Evolutionary conservation across 1,140 invertebrate genomes (phyloP), one percentile per base, ranked within the genome.

Genomic region (Spodoptera frugiperda): DNA sequence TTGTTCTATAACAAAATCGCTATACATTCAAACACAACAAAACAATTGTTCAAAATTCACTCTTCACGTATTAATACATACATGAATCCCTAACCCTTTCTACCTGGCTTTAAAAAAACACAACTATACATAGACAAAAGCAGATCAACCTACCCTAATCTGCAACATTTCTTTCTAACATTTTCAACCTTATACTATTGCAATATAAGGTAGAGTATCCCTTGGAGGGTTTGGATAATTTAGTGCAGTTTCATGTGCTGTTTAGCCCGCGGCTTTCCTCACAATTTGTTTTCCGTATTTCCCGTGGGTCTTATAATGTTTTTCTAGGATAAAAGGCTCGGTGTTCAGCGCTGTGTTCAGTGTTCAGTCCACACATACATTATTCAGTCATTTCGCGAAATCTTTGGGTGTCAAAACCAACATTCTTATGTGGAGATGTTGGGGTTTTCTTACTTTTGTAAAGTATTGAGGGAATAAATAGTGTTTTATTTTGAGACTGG

Each of bases 251-350:
- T 11, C 10, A 63, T 39, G 11, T 30, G 25, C 33, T 30, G 51
- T 25, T 21, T 21, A 4, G 14, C 33, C 17, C 33, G 12, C 54
- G 15, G 39, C 9, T n/a, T 48, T 15, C 10, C 21, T 30, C 71
- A 17, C 51, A 33, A 61, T 51, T 51, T 61, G 55, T 59, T 59
- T 73, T 49, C 17, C 9, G 44, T 33, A 73, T 73, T 73, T 61
- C 71, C 71, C 71, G n/a, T 9, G 71, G 19, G 71, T 3, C 0
- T 11, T 55, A 44, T 71, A 39, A 55, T 73, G 44, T 59, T 73
- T 61, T 33, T 51, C 71, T 61, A 73, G 71, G 54, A 49, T 73
- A 73, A 73, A 73, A 61, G 19, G 9, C 14, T 49, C 33, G 33
- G 54, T 30, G 19, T 12, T 19, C 21, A 10, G 19, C 19, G 15